phyloP scores from a whole-genome alignment of 1,140 invertebrate genomes.

The Melanaphis sacchari region DNA sequence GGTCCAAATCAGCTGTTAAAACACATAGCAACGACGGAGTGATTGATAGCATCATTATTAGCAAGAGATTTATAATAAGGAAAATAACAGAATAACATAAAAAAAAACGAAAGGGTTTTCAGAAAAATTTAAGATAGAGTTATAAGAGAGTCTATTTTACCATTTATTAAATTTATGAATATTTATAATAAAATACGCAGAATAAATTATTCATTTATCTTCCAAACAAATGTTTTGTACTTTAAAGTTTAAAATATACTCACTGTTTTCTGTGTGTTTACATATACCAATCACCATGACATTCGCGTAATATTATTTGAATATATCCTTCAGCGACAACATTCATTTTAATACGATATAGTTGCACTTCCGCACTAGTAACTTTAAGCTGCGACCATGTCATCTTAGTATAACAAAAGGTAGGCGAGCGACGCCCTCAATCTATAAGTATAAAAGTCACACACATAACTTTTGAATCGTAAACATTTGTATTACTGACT shows the following conservation, averaged over 20 bases:
- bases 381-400: neutral
- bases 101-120: neutral
- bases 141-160: neutral
- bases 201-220: neutral
- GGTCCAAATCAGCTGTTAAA: neutral
- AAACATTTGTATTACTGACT: neutral
- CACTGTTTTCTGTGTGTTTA: neutral
- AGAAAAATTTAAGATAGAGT: neutral
- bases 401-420: neutral
- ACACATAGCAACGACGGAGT: neutral
- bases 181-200: neutral
- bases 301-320: neutral
- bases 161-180: neutral
- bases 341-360: conserved; percentile 18
- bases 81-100: neutral
- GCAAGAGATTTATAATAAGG: neutral
- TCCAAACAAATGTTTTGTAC: neutral
- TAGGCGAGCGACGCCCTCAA: neutral
- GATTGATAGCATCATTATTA: neutral
- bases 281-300: neutral
- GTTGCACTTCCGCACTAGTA: neutral
- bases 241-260: neutral
- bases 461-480: neutral
- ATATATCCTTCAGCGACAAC: neutral
- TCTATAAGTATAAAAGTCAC: neutral